Evolutionary conservation across 1,140 invertebrate genomes (phyloP).

Genomic region (Bombus sibiricus): DNA sequence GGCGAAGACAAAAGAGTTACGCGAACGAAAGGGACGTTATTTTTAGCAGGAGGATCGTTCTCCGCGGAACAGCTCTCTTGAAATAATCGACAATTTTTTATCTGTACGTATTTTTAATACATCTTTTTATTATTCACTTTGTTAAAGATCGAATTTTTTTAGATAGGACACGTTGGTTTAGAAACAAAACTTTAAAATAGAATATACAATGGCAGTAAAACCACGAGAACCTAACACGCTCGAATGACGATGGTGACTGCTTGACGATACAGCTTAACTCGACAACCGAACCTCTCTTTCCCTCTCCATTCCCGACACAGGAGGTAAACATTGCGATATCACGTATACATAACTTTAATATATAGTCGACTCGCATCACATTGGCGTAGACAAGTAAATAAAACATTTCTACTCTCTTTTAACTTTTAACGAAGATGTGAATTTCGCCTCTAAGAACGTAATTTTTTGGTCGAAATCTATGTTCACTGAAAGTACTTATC

Average conservation of each 20-base stretch:
- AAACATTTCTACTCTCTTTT: too few species aligned
- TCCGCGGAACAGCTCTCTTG: too few species aligned
- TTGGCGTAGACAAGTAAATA: background rate
- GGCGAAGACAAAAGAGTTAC: background rate
- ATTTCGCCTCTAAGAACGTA: too few species aligned
- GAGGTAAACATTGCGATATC: conserved; percentile 57
- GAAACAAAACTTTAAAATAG: background rate
- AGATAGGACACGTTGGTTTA: fast-evolving
- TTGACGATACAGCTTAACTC: conserved; percentile 15
- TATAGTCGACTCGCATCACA: background rate
- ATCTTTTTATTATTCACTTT: background rate
- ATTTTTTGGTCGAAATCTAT: too few species aligned
- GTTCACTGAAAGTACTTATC: too few species aligned
- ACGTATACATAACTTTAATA: background rate
- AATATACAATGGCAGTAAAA: background rate
- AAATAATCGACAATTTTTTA: background rate
- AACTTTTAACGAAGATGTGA: too few species aligned
- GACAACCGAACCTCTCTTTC: conserved; percentile 18
- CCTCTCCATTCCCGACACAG: conserved; percentile 37
- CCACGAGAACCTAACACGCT: background rate
- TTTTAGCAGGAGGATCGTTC: background rate
- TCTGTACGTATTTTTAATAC: background rate
- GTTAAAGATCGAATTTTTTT: background rate
- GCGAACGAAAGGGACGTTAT: background rate
- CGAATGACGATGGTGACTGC: conserved; percentile 19